Evolutionary conservation across 2,113 vertebrate genomes (phyloP), one percentile per base, ranked within the genome.

Genomic region (Scophthalmus maximus): DNA sequence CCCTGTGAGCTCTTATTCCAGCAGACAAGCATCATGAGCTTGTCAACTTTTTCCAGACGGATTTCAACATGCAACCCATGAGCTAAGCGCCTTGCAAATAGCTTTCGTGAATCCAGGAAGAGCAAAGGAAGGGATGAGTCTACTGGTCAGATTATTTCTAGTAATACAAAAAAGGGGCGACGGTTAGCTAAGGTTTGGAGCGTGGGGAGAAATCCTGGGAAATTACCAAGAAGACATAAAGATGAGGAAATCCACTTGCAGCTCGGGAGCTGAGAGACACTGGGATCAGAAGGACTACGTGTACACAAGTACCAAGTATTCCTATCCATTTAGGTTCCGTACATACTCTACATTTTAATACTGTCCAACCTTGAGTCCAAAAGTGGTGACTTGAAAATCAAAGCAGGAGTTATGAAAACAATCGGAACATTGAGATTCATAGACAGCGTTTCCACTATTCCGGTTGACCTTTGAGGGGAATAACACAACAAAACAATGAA

Each of bases 1-100:
- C 77, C 15, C 42, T 22, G 20, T 53, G 66, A 87, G 69, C 73
- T 56, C 23, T 18, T 23, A 5, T 17, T 36, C 27, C 2, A 12
- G 30, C 69, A 78, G 60, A 58, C 65, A 59, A 51, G 36, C 27
- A 73, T 47, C 61, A 51, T 81, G 67, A 82, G 60, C 76, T 66
- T 22, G 69, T 85, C 81, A 86, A 85, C 84, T 82, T 88, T 75
- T 78, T 78, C 60, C 40, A 60, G 26, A 74, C 66, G 65, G 78
- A 73, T 76, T 88, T 82, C 67, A 82, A 64, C 22, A 9, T 20
- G 38, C 23, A 29, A 17, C 26, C 55, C 49, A 72, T 69, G 55
- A 58, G 62, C 65, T 63, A 58, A 52, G 42, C 56, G n/a, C n/a
- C n/a, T 49, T 0, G 2, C 50, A 59, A 83, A 70, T 66, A 66